A percentile compares a stretch with the other conserved stretches of the same genome.
These are phyloP conservation scores for Pseudomyrmex pallidus DNA, from an alignment of 1,140 invertebrate species.

Conservation along the genomic window DNA sequence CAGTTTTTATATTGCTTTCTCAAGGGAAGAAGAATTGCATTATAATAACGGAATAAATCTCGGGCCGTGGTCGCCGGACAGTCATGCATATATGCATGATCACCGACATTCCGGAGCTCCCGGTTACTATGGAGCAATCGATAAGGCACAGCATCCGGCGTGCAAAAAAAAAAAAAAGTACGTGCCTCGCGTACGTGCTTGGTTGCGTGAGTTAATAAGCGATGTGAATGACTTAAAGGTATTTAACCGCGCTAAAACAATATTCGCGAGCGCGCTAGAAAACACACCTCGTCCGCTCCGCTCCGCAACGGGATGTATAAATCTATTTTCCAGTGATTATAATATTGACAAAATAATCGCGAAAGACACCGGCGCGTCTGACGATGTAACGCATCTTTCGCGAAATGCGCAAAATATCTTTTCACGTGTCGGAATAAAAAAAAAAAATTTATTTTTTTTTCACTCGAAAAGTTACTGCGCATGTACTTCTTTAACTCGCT, in stretches of 20 bases:
- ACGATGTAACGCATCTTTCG: too few relatives aligned
- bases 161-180: slow-evolving; percentile 34
- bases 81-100: slow-evolving; percentile 30
- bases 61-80: not conserved
- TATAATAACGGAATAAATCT: slow-evolving; percentile 2
- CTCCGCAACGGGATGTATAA: not conserved
- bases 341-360: not conserved
- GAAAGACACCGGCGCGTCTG: too few relatives aligned
- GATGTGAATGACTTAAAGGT: slow-evolving; percentile 53
- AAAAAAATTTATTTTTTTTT: too few relatives aligned
- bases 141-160: slow-evolving; percentile 50
- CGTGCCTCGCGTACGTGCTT: slow-evolving; percentile 33
- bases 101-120: slow-evolving; percentile 41
- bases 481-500: not conserved
- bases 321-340: not conserved
- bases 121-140: slow-evolving; percentile 49
- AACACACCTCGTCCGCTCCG: slow-evolving; percentile 16
- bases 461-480: too few relatives aligned
- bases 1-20: not conserved
- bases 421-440: too few relatives aligned
- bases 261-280: slow-evolving; percentile 17
- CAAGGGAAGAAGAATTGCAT: not conserved
- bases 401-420: too few relatives aligned
- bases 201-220: slow-evolving; percentile 53
- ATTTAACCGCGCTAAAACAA: slow-evolving; percentile 43